phyloP scores from a whole-genome alignment of 2,888 invertebrate species.

The Melangyna quadrimaculata region DNA sequence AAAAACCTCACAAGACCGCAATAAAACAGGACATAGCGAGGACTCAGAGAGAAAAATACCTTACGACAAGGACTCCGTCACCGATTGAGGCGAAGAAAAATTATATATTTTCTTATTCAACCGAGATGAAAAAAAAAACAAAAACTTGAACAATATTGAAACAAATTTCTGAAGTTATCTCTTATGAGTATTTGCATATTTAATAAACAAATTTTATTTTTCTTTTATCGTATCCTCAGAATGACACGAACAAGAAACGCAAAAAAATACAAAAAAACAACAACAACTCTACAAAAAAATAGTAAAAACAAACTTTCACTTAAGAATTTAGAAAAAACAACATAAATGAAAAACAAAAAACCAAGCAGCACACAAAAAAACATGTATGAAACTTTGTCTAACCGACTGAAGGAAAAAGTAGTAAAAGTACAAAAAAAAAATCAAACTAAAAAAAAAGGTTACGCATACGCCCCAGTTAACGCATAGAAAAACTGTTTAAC shows the following conservation, averaged over 20 bases:
- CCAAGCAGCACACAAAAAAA: constrained; percentile 32
- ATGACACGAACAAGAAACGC: background rate
- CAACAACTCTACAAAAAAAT: background rate
- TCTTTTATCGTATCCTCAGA: background rate
- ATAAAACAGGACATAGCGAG: constrained; percentile 8
- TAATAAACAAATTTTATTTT: constrained; percentile 59
- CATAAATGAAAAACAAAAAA: constrained; percentile 56
- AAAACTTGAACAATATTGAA: constrained; percentile 59
- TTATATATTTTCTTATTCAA: background rate
- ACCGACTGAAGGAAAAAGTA: background rate
- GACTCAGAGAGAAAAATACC: background rate
- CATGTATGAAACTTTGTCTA: background rate
- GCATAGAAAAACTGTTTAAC: constrained; percentile 47
- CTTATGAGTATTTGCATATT: constrained; percentile 59
- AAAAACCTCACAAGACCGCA: constrained; percentile 18
- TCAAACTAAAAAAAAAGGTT: constrained; percentile 56
- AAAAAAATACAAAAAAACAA: background rate
- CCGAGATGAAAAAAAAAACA: background rate
- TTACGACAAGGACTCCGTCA: background rate
- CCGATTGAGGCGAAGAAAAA: background rate
- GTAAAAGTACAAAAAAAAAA: background rate
- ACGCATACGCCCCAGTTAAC: constrained; percentile 66
- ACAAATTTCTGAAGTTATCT: constrained; percentile 61
- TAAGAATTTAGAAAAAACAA: constrained; percentile 56
- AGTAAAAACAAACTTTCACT: constrained; percentile 46